Evolutionary conservation across 2,113 vertebrate genomes (phyloP), one percentile per base, ranked within the genome.

Genomic region (Cryptomyrus ogoouensis): DNA sequence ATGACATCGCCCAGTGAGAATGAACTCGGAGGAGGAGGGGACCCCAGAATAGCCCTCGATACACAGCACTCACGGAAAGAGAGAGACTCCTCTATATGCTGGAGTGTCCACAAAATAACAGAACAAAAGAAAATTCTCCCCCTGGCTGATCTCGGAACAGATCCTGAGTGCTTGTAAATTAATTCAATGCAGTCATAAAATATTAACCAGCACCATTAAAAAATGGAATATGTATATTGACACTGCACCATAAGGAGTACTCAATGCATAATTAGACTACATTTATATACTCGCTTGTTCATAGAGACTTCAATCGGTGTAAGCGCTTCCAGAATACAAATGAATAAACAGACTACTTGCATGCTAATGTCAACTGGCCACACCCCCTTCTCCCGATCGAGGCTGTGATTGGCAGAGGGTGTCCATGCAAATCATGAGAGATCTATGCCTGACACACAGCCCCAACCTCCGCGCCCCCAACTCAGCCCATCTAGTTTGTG

Each of bases 361-460:
- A 87, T 27, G n/a, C 13, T 56, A 62, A 56, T 53, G 83, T 80
- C 86, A 49, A 77, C 88, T 87, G 89, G 58, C 44, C 1, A 12
- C 44, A 46, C 88, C 52, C 52, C 88, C 58, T 49, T 80, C 27
- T 8, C 90, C 49, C 80, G 62, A 90, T 84, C 88, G 89, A 90
- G 80, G 86, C 58, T 44, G 35, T 49, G 89, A 89, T 90, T 53
- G 90, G 39, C 31, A 21, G 90, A 49, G 6, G 89, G 90, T 91
- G 12, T 88, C 42, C 86, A 90, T 91, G 90, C 80, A 90, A 89
- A 91, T 89, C 35, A 88, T 39, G 89, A 89, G 90, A 91, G 83
- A 66, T 90, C 86, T 66, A 83, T 70, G 83, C 91, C 92, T 92
- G 91, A 93, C 93, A 91, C 88, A 90, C 7, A 89, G 42, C 46